Evolutionary conservation across 1,140 invertebrate species (phyloP).

Genomic region (Mactra quadrangularis): DNA sequence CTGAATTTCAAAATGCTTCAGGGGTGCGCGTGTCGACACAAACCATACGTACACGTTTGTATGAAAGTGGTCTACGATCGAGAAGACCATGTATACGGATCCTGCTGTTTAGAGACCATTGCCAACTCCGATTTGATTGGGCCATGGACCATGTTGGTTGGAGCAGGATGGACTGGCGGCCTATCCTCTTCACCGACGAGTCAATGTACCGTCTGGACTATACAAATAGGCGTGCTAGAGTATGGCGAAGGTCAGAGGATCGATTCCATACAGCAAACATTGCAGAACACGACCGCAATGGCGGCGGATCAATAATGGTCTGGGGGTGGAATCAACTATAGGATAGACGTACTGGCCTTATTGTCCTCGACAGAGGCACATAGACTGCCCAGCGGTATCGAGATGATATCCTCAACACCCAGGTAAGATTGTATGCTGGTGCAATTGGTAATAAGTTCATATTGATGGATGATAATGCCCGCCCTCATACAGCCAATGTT

Average conservation of each 20-base stretch:
- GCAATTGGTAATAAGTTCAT: slow-evolving; percentile 17
- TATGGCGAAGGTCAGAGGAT: slow-evolving; percentile 1
- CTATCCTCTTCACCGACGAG: slow-evolving; percentile 27
- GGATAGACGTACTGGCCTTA: slow-evolving; percentile 27
- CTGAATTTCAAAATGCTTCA: no score
- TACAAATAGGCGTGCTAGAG: background rate
- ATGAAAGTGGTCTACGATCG: no score
- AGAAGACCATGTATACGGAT: no score
- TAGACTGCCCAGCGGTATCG: slow-evolving; percentile 38
- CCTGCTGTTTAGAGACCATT: background rate
- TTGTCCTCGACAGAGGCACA: slow-evolving; percentile 26
- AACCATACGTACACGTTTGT: no score
- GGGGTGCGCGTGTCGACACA: no score
- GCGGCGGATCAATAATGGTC: slow-evolving; percentile 44
- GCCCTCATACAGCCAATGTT: slow-evolving; percentile 20
- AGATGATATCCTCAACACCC: slow-evolving; percentile 34
- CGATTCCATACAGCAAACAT: slow-evolving; percentile 5
- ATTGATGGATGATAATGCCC: slow-evolving; percentile 33
- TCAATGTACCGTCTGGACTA: slow-evolving; percentile 2
- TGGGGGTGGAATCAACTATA: slow-evolving; percentile 53
- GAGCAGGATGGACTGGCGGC: slow-evolving; percentile 24
- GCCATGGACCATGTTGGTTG: slow-evolving; percentile 11
- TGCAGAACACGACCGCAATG: slow-evolving; percentile 48
- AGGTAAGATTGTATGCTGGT: slow-evolving; percentile 26
- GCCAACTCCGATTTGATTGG: background rate